Conservation (phyloP, 2,797 vertebrate species). For the Peromyscus aztecus region DNA sequence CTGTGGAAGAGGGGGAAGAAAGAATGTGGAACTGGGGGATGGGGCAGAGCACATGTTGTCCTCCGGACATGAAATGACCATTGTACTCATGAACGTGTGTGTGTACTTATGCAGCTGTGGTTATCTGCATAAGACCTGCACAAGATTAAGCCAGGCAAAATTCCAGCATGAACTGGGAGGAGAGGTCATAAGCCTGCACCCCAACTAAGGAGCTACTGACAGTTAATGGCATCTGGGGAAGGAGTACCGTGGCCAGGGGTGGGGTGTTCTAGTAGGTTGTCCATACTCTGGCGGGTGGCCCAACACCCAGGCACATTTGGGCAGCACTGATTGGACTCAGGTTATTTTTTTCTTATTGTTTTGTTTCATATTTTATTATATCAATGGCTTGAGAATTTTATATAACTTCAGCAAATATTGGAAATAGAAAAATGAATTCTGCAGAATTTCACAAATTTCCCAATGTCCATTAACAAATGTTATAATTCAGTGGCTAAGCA, state of each 20-base stretch:
- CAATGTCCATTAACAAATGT: conserved; percentile 88
- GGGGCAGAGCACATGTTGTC: not conserved
- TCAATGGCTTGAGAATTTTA: conserved; percentile 90
- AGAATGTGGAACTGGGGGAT: not conserved
- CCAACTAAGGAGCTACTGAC: not conserved
- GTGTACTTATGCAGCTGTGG: no score
- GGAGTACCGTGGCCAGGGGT: not conserved
- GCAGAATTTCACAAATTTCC: conserved; percentile 89
- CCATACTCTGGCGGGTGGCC: not conserved
- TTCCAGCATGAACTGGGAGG: not conserved
- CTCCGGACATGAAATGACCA: not conserved
- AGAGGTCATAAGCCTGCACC: not conserved
- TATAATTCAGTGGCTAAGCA: conserved; percentile 88
- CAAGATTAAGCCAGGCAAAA: not conserved
- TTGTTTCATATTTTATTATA: conserved; percentile 85
- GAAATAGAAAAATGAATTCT: conserved; percentile 91
- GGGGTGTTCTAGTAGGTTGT: not conserved
- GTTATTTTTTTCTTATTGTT: not conserved
- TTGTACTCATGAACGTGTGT: not conserved
- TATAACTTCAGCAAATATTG: conserved; percentile 90
- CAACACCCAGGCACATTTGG: not conserved
- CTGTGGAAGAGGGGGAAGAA: not conserved
- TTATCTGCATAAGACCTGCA: not conserved
- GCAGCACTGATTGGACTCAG: not conserved
- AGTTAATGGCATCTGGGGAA: not conserved